Percentiles rank a stretch among this genome's conserved stretches.
These are phyloP conservation scores for Pseudoips prasinana DNA, from an alignment of 2,888 invertebrate species.

Conservation along the genomic window DNA sequence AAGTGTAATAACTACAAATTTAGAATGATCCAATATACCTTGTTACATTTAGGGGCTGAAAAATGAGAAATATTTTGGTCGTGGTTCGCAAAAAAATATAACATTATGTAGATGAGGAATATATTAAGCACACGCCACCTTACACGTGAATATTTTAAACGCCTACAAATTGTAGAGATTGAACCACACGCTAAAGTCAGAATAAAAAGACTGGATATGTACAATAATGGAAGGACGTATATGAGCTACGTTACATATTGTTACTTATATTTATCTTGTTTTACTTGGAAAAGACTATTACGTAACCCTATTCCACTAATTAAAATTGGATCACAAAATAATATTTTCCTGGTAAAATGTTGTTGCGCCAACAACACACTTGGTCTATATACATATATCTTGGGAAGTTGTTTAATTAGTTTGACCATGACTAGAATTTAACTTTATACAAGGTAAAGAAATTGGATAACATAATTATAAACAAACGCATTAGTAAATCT, in stretches of 20 bases:
- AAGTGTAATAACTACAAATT: too few species aligned
- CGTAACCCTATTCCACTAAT: not conserved
- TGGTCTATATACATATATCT: too few species aligned
- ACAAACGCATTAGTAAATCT: too few species aligned
- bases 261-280: not conserved
- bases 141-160: slow-evolving; percentile 68
- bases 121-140: slow-evolving; percentile 60
- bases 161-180: slow-evolving; percentile 58
- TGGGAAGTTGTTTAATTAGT: too few species aligned
- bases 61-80: slow-evolving; percentile 43
- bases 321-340: not conserved
- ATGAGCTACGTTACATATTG: not conserved
- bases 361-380: too few species aligned
- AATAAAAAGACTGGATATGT: slow-evolving; percentile 41
- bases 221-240: slow-evolving; percentile 43
- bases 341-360: not conserved
- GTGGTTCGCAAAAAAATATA: slow-evolving; percentile 54
- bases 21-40: too few species aligned
- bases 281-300: not conserved
- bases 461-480: too few species aligned
- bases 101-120: slow-evolving; percentile 69
- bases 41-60: too few species aligned
- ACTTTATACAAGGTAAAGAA: too few species aligned
- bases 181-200: slow-evolving; percentile 46
- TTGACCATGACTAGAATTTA: too few species aligned